phyloP scores from a whole-genome alignment of 1,140 invertebrate species.

The Bathynomus jamesi region DNA sequence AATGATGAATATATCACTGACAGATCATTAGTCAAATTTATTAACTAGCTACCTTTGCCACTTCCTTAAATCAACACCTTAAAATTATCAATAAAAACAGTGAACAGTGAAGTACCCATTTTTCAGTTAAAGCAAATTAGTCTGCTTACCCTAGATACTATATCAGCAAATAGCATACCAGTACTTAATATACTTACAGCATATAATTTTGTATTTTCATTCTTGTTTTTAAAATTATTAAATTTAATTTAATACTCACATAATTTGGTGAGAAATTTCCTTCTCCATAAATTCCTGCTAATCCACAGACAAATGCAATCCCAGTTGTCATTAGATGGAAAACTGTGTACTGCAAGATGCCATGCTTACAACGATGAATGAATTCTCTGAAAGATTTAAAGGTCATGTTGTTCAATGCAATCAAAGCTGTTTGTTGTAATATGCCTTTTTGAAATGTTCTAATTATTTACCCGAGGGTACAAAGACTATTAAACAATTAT shows the following conservation, averaged over 20 bases:
- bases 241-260: slow-evolving; percentile 10
- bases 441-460: too few species aligned
- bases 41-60: background rate
- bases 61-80: background rate
- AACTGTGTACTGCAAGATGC: slow-evolving; percentile 88
- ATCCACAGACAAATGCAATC: slow-evolving; percentile 80
- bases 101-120: background rate
- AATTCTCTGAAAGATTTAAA: slow-evolving; percentile 59
- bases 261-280: slow-evolving; percentile 74
- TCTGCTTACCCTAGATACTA: too few species aligned
- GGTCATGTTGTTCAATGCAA: slow-evolving; percentile 37
- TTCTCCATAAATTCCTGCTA: slow-evolving; percentile 77
- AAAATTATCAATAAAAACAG: background rate
- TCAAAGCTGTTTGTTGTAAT: slow-evolving; percentile 12
- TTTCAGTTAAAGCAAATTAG: background rate
- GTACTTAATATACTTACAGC: slow-evolving; percentile 61
- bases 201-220: too few species aligned
- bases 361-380: slow-evolving; percentile 90
- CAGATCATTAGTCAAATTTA: background rate
- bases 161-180: background rate
- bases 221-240: too few species aligned
- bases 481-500: too few species aligned
- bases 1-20: background rate
- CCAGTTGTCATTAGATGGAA: slow-evolving; percentile 78
- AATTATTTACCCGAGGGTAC: too few species aligned